Percentiles rank a stretch among this genome's conserved stretches.
Evolutionary conservation across 1,140 invertebrate genomes (phyloP).

Genomic region (Paramacrobiotus metropolitanus): DNA sequence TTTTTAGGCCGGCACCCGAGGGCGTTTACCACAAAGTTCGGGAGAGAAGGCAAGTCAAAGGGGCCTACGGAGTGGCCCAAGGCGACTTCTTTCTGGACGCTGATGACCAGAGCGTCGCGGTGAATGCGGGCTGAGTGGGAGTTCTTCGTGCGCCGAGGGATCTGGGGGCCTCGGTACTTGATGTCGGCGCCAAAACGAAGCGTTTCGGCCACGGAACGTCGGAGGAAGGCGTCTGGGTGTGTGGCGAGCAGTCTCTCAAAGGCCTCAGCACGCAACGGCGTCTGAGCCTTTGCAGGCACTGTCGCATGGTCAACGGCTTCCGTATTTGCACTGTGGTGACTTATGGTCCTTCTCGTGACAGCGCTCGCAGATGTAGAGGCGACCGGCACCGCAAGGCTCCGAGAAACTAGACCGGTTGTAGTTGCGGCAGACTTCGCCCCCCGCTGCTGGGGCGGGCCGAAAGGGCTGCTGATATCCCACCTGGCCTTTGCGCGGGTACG

Average conservation of each 20-base stretch:
- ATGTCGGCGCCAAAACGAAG: background rate
- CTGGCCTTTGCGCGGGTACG: too few relatives aligned
- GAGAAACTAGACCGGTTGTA: too few relatives aligned
- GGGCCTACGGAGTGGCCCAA: background rate
- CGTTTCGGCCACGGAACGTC: background rate
- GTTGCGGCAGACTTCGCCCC: too few relatives aligned
- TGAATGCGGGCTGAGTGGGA: background rate
- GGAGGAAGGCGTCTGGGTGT: background rate
- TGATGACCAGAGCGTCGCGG: background rate
- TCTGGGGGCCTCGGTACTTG: background rate
- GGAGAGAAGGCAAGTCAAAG: background rate
- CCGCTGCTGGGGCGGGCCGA: too few relatives aligned
- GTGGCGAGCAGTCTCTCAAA: background rate
- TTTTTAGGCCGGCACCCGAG: background rate
- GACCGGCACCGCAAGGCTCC: too few relatives aligned
- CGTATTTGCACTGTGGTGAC: too few relatives aligned
- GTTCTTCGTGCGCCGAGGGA: background rate
- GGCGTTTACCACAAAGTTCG: background rate
- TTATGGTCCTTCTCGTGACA: too few relatives aligned
- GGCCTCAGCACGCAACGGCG: background rate
- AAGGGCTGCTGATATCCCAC: too few relatives aligned
- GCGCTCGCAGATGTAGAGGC: too few relatives aligned
- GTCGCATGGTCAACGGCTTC: background rate
- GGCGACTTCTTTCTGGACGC: background rate
- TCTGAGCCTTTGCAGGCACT: background rate